phyloP scores from a whole-genome alignment of 2,113 vertebrate genomes.

The Pseudorectes ferrugineus region DNA sequence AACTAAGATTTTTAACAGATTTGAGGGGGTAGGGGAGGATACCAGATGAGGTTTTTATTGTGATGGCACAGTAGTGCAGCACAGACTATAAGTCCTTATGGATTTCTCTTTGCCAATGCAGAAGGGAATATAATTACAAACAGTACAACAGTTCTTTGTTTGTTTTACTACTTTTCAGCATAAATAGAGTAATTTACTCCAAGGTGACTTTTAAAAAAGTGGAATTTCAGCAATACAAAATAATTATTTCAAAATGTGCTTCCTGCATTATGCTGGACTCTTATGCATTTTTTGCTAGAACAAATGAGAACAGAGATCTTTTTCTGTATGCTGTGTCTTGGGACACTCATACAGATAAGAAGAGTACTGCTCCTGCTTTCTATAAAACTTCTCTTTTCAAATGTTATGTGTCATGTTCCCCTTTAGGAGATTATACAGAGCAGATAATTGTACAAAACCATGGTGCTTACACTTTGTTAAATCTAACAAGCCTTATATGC shows the following conservation, averaged over 20 bases:
- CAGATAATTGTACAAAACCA: background rate
- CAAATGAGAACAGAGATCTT: background rate
- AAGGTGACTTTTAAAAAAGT: background rate
- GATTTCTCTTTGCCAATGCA: background rate
- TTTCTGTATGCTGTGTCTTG: background rate
- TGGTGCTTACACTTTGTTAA: background rate
- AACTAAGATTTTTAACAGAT: background rate
- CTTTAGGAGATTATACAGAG: background rate
- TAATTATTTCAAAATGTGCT: background rate
- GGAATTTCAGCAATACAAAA: background rate
- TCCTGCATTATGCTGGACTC: background rate
- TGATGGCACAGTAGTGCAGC: background rate
- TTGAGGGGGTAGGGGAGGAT: background rate
- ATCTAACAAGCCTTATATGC: background rate
- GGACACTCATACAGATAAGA: background rate
- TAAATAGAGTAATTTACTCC: background rate
- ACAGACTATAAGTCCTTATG: background rate
- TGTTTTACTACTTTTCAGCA: background rate
- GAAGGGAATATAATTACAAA: background rate
- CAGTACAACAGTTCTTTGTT: background rate
- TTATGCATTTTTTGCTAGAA: background rate
- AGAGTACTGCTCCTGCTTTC: background rate
- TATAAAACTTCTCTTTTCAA: background rate
- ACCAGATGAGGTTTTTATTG: background rate
- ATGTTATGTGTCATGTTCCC: background rate